Percentiles rank a stretch among this genome's conserved stretches.
phyloP scores from a whole-genome alignment of 23 tunicate species.

The Diplosoma virens region DNA sequence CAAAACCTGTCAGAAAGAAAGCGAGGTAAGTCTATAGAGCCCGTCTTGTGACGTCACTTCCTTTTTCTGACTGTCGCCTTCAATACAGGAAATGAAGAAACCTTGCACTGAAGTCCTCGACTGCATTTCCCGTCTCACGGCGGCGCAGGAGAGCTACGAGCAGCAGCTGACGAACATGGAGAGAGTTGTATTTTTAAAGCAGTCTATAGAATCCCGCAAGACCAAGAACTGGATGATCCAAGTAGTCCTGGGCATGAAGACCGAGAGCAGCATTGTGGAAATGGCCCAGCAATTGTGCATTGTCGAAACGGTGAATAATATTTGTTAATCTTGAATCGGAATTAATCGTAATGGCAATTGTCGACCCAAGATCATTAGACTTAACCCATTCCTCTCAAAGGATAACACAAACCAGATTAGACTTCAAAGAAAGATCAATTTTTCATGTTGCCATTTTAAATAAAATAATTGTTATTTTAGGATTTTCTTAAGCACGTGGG shows the following conservation, averaged over 20 bases:
- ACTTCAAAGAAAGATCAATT: too few relatives aligned
- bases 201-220: conserved; percentile 41
- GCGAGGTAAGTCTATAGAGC: conserved; percentile 44
- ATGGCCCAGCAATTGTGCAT: conserved; percentile 87
- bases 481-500: conserved; percentile 88
- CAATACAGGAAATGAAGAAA: conserved; percentile 50
- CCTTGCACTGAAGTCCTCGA: conserved; percentile 61
- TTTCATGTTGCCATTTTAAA: too few relatives aligned
- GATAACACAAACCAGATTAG: too few relatives aligned
- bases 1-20: conserved; percentile 41
- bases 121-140: conserved; percentile 44
- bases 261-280: conserved; percentile 60
- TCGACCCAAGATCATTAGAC: too few relatives aligned
- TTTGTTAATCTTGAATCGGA: not conserved
- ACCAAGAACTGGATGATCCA: conserved; percentile 57
- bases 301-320: conserved; percentile 74
- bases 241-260: conserved; percentile 40
- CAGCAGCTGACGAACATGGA: conserved; percentile 43
- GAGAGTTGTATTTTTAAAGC: conserved; percentile 17
- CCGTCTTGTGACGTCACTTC: not conserved
- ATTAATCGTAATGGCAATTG: not conserved
- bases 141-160: conserved; percentile 70
- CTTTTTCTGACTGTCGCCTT: too few relatives aligned
- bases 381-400: too few relatives aligned
- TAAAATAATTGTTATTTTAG: conserved; percentile 35